Conservation (phyloP, 2,888 invertebrate species). For the Pandemis cinnamomeana region DNA sequence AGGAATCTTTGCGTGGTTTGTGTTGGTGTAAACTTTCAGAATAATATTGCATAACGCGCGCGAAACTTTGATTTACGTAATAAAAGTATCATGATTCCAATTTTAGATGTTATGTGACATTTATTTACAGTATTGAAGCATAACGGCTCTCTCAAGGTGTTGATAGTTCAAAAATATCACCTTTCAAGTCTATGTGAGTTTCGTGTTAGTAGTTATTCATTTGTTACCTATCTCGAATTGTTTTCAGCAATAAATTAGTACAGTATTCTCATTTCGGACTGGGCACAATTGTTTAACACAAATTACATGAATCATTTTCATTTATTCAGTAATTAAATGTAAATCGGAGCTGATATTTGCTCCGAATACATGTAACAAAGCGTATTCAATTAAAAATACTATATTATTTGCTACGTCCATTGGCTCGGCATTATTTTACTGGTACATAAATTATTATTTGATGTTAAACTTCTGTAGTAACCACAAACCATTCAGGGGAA, state of each 20-base stretch:
- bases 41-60: background rate
- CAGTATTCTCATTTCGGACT: background rate
- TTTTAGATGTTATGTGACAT: background rate
- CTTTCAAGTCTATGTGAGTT: no score
- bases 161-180: no score
- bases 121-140: no score
- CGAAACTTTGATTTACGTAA: background rate
- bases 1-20: slow-evolving; percentile 18
- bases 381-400: slow-evolving; percentile 24
- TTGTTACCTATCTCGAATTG: background rate
- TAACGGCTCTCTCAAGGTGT: no score
- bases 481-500: slow-evolving; percentile 12
- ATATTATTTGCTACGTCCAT: slow-evolving; percentile 24
- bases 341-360: slow-evolving; percentile 20
- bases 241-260: background rate
- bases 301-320: slow-evolving; percentile 11
- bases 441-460: slow-evolving; percentile 21
- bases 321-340: slow-evolving; percentile 20
- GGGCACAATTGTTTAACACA: background rate
- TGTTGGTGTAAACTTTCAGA: background rate
- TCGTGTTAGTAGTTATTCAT: no score
- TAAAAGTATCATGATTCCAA: background rate
- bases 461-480: slow-evolving; percentile 15
- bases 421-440: slow-evolving; percentile 5
- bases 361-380: slow-evolving; percentile 12